A percentile compares a stretch with the other conserved stretches of the same genome.
phyloP scores from a whole-genome alignment of 2,797 vertebrate genomes.

The Muscicapa striata region DNA sequence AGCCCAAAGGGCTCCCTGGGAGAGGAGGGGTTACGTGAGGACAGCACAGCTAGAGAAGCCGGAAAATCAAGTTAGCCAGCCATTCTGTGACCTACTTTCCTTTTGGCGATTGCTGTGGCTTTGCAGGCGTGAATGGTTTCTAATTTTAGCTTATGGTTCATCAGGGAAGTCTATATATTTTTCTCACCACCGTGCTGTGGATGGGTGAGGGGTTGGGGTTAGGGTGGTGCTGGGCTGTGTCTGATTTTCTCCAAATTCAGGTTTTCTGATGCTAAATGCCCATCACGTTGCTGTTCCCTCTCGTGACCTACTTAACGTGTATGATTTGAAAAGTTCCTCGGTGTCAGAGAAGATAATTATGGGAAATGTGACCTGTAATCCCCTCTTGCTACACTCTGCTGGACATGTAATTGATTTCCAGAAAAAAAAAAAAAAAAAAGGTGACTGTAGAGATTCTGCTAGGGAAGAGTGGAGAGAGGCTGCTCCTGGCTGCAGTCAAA shows the following conservation, averaged over 20 bases:
- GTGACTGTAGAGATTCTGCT: not conserved
- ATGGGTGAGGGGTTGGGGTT: not conserved
- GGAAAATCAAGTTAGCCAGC: conserved; percentile 65
- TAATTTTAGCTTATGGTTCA: conserved; percentile 67
- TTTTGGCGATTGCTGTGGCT: conserved; percentile 57
- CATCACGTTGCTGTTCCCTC: not conserved
- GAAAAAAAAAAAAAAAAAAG: not conserved
- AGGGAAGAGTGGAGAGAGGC: not conserved
- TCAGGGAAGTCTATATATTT: conserved; percentile 2
- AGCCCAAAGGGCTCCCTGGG: not conserved
- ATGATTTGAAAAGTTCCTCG: not conserved
- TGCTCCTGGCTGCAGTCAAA: not conserved
- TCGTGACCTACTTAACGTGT: not conserved
- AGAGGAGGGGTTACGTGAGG: conserved; percentile 54
- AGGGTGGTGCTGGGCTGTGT: accelerated
- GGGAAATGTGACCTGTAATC: conserved; percentile 42
- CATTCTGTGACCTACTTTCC: conserved; percentile 67
- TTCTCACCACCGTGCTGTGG: not conserved
- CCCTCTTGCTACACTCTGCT: conserved; percentile 25
- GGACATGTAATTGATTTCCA: conserved; percentile 48
- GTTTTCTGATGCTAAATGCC: not conserved
- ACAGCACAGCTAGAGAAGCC: conserved; percentile 20
- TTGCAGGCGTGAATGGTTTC: conserved; percentile 59
- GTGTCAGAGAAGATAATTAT: not conserved
- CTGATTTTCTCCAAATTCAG: not conserved